A percentile compares a stretch with the other conserved stretches of the same genome.
Evolutionary conservation across 2,888 invertebrate genomes (phyloP).

Genomic region (Hydriomena furcata): DNA sequence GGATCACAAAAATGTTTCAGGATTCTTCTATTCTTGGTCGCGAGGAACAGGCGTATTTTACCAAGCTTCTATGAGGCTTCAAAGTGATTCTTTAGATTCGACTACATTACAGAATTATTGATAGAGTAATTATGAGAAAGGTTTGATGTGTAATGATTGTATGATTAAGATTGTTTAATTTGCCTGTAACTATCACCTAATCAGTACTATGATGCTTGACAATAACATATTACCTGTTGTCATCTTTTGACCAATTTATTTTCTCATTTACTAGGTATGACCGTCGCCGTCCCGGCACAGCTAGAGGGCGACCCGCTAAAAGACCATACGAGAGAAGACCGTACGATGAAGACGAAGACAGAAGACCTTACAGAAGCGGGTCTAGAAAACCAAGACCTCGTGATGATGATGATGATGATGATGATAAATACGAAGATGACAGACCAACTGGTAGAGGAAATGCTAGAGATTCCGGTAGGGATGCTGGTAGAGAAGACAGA

Average conservation of each 20-base stretch:
- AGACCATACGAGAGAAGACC: conserved; percentile 68
- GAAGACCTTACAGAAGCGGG: conserved; percentile 54
- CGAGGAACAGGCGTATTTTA: no score
- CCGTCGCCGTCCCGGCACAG: conserved; percentile 64
- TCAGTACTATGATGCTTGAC: no score
- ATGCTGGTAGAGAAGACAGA: conserved; percentile 58
- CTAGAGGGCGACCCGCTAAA: conserved; percentile 71
- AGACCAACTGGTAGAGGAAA: conserved; percentile 44
- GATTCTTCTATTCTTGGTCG: no score
- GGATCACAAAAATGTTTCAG: no score
- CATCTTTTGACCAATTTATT: not conserved
- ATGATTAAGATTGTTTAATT: no score
- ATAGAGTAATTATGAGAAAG: no score
- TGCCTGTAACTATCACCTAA: no score
- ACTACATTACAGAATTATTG: no score
- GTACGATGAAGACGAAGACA: conserved; percentile 66
- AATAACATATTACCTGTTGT: no score
- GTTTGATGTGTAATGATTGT: no score
- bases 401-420: conserved; percentile 66
- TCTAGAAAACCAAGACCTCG: conserved; percentile 57
- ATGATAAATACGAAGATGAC: conserved; percentile 50
- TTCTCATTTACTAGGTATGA: conserved; percentile 59
- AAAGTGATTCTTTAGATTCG: no score
- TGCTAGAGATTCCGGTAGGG: conserved; percentile 54
- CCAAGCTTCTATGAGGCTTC: no score